phyloP scores from a whole-genome alignment of 2,113 vertebrate species.

The Rynchops niger region DNA sequence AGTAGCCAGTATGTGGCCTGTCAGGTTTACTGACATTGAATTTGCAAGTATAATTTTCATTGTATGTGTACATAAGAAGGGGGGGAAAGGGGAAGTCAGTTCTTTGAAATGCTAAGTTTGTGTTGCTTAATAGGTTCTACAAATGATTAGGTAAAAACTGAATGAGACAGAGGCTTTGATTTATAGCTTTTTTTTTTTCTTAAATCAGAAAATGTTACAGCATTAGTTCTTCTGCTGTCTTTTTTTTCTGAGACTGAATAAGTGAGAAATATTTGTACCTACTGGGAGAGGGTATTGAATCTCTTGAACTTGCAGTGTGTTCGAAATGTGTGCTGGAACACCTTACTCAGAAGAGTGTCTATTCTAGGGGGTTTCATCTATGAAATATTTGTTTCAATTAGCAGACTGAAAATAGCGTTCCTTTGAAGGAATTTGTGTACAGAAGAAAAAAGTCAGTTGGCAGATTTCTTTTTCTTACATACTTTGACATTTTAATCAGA shows the following conservation, averaged over 20 bases:
- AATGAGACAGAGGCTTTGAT: background rate
- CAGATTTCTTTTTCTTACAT: background rate
- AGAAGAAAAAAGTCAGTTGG: background rate
- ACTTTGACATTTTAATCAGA: background rate
- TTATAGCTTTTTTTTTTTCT: background rate
- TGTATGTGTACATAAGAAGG: background rate
- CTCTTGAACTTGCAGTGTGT: background rate
- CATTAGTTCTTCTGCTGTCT: background rate
- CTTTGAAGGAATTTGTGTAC: background rate
- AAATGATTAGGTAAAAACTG: background rate
- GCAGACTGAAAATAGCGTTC: background rate
- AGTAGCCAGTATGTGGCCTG: background rate
- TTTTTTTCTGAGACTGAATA: background rate
- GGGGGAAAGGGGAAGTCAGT: background rate
- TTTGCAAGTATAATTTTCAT: conserved; percentile 49
- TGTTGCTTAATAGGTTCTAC: background rate
- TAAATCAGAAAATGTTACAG: background rate
- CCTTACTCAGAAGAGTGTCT: background rate
- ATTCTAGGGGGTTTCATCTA: background rate
- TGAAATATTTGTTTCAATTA: background rate
- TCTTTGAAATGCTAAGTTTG: background rate
- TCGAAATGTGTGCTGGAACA: background rate
- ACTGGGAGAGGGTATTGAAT: background rate
- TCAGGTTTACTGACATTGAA: background rate
- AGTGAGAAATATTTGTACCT: background rate